These are phyloP conservation scores for Zoanthus sansibaricus DNA, from an alignment of 92 coral and sea anemone genomes.

Conservation along the genomic window DNA sequence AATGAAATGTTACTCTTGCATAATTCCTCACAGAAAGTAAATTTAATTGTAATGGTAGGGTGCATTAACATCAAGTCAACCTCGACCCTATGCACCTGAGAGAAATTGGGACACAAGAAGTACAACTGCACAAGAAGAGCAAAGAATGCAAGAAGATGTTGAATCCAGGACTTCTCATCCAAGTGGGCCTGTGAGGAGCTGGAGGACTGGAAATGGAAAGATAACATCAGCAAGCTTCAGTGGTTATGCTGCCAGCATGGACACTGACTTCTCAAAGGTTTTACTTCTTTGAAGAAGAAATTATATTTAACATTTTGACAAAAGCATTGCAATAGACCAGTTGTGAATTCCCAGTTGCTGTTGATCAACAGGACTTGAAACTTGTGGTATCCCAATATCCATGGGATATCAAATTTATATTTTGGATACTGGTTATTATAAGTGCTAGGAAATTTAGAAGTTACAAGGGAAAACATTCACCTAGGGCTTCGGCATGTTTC, in stretches of 20 bases:
- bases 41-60: neutral
- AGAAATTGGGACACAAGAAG: neutral
- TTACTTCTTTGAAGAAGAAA: neutral
- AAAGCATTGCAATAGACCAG: neutral
- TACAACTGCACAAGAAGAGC: neutral
- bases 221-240: constrained; percentile 10
- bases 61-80: neutral
- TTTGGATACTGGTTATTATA: no score
- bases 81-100: neutral
- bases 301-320: neutral
- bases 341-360: no score
- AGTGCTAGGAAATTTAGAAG: no score
- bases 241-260: constrained; percentile 38
- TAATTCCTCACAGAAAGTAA: neutral
- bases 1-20: neutral
- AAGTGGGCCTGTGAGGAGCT: constrained; percentile 13
- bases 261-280: constrained; percentile 39
- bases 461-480: no score
- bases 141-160: neutral
- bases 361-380: no score
- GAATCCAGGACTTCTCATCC: neutral
- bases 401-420: no score
- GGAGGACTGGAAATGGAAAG: constrained; percentile 25
- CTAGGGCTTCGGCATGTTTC: no score
- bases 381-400: no score